Evolutionary conservation across 2,113 vertebrate genomes (phyloP).

Genomic region (Apteryx mantelli): DNA sequence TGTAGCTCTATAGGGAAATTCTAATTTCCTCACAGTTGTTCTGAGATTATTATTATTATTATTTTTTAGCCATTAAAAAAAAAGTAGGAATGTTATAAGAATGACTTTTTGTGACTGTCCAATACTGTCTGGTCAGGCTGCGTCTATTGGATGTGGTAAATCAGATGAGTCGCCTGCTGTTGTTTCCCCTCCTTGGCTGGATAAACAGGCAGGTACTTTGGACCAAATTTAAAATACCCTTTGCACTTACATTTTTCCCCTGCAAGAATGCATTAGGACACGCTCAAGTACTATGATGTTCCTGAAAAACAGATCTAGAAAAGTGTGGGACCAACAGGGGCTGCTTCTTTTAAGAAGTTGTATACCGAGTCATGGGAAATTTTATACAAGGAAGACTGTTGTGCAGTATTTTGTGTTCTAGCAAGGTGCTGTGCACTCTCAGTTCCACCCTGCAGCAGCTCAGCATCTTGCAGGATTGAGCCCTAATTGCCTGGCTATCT

Average conservation of each 20-base stretch:
- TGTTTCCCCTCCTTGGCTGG: background rate
- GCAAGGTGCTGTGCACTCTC: background rate
- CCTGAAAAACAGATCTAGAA: background rate
- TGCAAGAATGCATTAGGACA: background rate
- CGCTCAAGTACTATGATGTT: background rate
- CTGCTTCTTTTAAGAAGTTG: background rate
- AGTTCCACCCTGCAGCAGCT: background rate
- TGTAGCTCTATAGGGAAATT: background rate
- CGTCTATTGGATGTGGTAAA: background rate
- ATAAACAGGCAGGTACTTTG: background rate
- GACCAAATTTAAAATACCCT: background rate
- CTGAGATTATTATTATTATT: background rate
- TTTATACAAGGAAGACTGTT: background rate
- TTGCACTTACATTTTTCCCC: background rate
- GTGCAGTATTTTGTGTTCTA: background rate
- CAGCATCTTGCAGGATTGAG: conserved; percentile 16
- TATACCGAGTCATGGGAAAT: background rate
- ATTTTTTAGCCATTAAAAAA: background rate
- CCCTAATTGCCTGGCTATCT: conserved; percentile 13
- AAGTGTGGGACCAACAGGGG: background rate
- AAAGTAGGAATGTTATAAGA: background rate
- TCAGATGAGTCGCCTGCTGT: background rate
- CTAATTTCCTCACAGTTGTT: background rate
- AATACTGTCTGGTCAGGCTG: background rate
- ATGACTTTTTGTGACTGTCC: background rate